Conservation (phyloP, 1,140 invertebrate genomes). For the Rhysida immarginata region DNA sequence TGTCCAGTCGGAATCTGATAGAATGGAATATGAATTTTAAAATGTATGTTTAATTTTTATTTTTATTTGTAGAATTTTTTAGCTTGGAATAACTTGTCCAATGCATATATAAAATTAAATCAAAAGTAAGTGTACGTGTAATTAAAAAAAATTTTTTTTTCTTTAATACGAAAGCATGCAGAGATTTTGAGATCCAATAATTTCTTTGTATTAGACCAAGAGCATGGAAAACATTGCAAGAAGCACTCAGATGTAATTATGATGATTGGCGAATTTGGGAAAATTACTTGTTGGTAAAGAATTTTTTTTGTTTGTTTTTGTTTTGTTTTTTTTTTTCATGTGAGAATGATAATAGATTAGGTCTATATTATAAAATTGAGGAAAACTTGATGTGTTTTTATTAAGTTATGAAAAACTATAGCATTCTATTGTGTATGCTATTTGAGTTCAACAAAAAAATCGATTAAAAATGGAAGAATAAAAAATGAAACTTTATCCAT, state of each 20-base stretch:
- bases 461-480: too few relatives aligned
- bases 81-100: constrained; percentile 94
- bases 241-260: constrained; percentile 83
- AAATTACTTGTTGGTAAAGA: constrained; percentile 70
- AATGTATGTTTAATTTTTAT: neutral
- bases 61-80: constrained; percentile 58
- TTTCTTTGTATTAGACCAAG: constrained; percentile 27
- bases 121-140: constrained; percentile 44
- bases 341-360: neutral
- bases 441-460: too few relatives aligned
- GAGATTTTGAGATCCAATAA: too few relatives aligned
- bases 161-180: neutral
- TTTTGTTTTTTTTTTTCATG: neutral
- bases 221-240: constrained; percentile 65
- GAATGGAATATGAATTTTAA: neutral
- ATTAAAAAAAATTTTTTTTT: neutral
- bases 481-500: too few relatives aligned
- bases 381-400: too few relatives aligned
- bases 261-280: constrained; percentile 97
- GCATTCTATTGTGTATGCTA: too few relatives aligned
- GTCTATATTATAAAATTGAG: constrained; percentile 1
- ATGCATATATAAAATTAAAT: constrained; percentile 72
- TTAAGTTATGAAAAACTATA: too few relatives aligned
- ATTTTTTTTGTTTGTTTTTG: constrained; percentile 19
- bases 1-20: too few relatives aligned